Conservation (phyloP, 2,113 vertebrate genomes). For the Apus apus region DNA sequence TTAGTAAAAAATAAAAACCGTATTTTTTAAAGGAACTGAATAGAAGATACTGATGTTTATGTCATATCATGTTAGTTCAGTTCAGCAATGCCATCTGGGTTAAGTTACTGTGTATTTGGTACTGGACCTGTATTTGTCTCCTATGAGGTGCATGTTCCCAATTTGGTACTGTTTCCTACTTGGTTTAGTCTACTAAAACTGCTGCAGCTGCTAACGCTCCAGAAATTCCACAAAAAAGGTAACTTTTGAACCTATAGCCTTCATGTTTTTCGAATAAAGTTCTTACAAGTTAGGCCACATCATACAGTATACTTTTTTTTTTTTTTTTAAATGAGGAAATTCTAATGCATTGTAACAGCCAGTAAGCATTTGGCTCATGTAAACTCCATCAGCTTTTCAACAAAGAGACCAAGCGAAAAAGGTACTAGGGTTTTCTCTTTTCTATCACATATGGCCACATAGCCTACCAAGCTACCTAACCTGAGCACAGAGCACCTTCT, state of each 20-base stretch:
- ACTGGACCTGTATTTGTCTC: neutral
- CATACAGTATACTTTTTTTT: neutral
- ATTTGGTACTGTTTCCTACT: neutral
- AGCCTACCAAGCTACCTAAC: neutral
- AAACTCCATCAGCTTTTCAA: neutral
- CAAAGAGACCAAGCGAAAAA: neutral
- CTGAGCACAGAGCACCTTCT: fast-evolving
- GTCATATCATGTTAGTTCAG: neutral
- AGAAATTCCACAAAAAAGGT: neutral
- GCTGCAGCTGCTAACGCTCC: neutral
- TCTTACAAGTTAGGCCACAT: neutral
- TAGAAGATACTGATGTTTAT: neutral
- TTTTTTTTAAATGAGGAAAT: neutral
- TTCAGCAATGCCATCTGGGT: neutral
- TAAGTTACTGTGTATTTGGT: neutral
- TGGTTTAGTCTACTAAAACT: neutral
- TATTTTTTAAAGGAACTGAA: neutral
- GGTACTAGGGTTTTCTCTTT: neutral
- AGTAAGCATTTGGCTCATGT: neutral
- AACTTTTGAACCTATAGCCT: neutral
- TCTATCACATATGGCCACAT: neutral
- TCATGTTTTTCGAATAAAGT: neutral
- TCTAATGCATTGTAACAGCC: neutral
- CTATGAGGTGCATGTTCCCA: neutral
- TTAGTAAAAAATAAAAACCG: neutral